Conservation (phyloP, 2,113 vertebrate genomes). For the Dicentrarchus labrax region DNA sequence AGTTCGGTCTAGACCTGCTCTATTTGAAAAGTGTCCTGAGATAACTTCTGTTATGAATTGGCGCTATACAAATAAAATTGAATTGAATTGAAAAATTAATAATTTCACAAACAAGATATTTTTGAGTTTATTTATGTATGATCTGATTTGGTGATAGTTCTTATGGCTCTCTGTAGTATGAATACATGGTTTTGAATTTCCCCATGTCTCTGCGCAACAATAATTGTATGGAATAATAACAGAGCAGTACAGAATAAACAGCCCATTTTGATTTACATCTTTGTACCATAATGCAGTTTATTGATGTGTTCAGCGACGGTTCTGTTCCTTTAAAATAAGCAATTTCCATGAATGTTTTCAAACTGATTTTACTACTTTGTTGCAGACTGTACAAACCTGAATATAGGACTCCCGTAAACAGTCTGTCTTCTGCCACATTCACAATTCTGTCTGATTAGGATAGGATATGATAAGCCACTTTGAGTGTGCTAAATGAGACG, state of each 20-base stretch:
- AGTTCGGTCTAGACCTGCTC: too few species aligned
- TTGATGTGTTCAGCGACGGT: not conserved
- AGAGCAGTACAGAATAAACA: not conserved
- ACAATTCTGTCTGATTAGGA: constrained; percentile 56
- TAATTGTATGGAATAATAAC: not conserved
- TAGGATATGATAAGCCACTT: constrained; percentile 29
- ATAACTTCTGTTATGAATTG: too few species aligned
- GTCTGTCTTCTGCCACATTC: constrained; percentile 1
- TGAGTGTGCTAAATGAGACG: constrained; percentile 35
- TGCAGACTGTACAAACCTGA: not conserved
- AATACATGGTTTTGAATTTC: not conserved
- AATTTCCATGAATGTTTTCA: not conserved
- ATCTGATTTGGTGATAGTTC: too few species aligned
- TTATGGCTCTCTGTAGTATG: not conserved
- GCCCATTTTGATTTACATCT: not conserved
- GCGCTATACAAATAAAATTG: too few species aligned
- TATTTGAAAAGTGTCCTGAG: too few species aligned
- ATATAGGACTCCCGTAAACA: not conserved
- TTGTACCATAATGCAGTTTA: not conserved
- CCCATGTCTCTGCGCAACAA: not conserved
- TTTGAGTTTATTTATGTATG: too few species aligned
- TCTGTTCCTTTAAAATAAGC: not conserved
- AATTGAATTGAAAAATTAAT: too few species aligned
- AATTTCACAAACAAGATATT: too few species aligned
- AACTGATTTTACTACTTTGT: not conserved